Evolutionary conservation across 2,113 vertebrate species (phyloP), one percentile per base, ranked within the genome.

Genomic region (Echinops telfairi): DNA sequence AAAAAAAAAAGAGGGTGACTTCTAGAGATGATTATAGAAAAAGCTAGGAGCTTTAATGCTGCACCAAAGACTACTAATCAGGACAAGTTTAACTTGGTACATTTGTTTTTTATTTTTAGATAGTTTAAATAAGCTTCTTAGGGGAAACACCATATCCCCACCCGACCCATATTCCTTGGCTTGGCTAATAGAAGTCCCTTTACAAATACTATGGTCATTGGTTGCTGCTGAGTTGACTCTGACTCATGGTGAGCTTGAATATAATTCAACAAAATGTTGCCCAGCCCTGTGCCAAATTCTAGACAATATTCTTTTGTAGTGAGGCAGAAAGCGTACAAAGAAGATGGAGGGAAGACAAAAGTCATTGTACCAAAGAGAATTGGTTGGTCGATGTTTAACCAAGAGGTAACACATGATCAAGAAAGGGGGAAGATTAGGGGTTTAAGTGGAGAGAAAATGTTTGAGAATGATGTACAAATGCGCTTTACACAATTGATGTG

Each of bases 81-180:
- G 57, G 8, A 6, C 8, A 86, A 53, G n/a, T 81, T 88, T n/a
- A 33, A 84, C 1, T 68, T n/a, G 88, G n/a, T 66, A 17, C 62
- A 53, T 78, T 53, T 43, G 27, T 83, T 70, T 78, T 40, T 53
- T 64, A 91, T 86, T 91, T 94, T 89, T 60, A 81, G 36, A 40
- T 9, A 64, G 20, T 85, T 83, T 70, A 36, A 84, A 86, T 80
- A 77, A 84, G 79, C 31, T 78, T 92, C 84, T 38, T 75, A 76
- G 80, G 31, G 76, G 64, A 40, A 93, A 22, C 64, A 25, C 25
- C 25, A 25, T 66, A 66, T 53, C 12, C 60, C 12, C 22, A 23
- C 60, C 22, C 22, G 2, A 62, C 22, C 47, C 47, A 2, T 22
- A 62, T 23, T 62, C 60, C 19, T 62, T 62, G 60, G 19, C 60